Evolutionary conservation across 1,140 invertebrate species (phyloP), one percentile per base, ranked within the genome.

Genomic region (Drosophila trapezifrons): DNA sequence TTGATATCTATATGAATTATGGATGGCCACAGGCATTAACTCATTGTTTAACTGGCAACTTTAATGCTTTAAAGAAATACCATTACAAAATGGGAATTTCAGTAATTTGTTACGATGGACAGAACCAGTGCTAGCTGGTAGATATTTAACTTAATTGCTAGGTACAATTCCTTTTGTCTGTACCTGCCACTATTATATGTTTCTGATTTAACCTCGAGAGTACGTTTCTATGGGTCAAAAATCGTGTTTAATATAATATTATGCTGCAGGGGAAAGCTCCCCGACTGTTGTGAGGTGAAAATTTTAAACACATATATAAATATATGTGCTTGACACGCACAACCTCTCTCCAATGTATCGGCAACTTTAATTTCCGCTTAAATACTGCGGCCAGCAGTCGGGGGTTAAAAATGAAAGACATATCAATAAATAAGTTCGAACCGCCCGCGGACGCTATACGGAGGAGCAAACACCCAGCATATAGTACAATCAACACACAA

Each of bases 291-390:
- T 20, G 37, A 35, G 32, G 63, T 64, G 59, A 29, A 66, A 69
- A 78, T 80, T 83, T 64, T 56, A 47, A 70, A 42, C n/a, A 42
- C 13, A 51, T 22, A 12, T 17, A 32, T 27, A 52, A n/a, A 38
- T 42, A 38, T 42, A 35, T 38, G 13, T 29, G 42, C 13, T 56
- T 22, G 46, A 29, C 42, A 62, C 70, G 37, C 62, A 29, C 32
- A 22, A 13, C 18, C 49, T 15, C 18, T n/a, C 51, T 22, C 18
- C 72, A 29, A 49, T 54, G 4, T 57, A 54, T 67, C 35, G 64
- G 42, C 43, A 45, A 57, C 76, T 76, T 87, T 89, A 87, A 87
- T 87, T 89, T 87, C 76, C 83, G 80, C 51, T 87, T 70, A 87
- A 84, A 83, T 63, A 56, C 51, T 83, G 84, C 20, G 80, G 76